These are phyloP conservation scores for Odontophorus gujanensis DNA, from an alignment of 2,113 vertebrate species.

Conservation along the genomic window DNA sequence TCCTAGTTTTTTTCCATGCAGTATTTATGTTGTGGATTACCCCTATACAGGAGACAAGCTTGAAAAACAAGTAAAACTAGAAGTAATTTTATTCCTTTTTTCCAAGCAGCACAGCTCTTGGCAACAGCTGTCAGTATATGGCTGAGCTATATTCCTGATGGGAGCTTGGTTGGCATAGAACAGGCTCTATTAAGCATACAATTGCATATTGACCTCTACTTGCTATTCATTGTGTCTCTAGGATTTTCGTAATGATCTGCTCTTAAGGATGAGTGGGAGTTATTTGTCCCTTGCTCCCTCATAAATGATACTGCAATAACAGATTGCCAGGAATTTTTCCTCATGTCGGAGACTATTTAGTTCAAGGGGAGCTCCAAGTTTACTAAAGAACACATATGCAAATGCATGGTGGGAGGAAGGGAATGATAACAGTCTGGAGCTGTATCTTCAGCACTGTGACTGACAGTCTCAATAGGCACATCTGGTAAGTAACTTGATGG, in stretches of 20 bases:
- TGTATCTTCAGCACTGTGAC: not conserved
- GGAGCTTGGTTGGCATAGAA: not conserved
- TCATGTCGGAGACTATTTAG: not conserved
- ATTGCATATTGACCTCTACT: constrained; percentile 8
- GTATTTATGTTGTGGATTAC: not conserved
- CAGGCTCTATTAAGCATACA: not conserved
- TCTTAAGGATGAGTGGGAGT: not conserved
- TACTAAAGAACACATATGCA: not conserved
- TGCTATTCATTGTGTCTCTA: not conserved
- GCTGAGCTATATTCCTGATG: constrained; percentile 1
- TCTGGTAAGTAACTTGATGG: constrained; percentile 69
- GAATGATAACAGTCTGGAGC: not conserved
- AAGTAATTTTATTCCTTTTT: not conserved
- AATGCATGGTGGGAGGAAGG: not conserved
- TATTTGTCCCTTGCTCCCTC: not conserved
- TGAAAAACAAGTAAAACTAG: not conserved
- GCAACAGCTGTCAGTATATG: not conserved
- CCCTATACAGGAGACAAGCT: not conserved
- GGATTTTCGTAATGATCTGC: not conserved
- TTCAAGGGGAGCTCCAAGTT: not conserved
- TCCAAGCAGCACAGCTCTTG: not conserved
- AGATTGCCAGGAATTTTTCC: not conserved
- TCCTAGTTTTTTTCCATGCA: not conserved
- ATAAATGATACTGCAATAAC: not conserved
- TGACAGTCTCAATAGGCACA: constrained; percentile 59